These are phyloP conservation scores for Helobdella robusta DNA, from an alignment of 2,888 invertebrate genomes.

Conservation along the genomic window DNA sequence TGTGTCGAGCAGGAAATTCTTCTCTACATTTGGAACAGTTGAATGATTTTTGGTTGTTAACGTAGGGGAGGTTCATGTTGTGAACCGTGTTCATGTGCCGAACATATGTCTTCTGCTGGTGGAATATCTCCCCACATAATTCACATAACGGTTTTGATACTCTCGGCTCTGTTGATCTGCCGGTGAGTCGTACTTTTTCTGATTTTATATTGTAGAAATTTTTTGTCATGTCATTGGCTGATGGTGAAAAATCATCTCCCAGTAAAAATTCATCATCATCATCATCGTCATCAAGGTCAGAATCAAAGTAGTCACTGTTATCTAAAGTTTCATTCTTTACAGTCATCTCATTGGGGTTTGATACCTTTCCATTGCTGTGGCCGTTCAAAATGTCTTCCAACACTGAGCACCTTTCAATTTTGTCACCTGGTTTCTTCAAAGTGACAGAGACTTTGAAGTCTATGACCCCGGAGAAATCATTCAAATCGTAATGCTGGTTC, in stretches of 20 bases:
- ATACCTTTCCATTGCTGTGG: neutral
- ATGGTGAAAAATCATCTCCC: no score
- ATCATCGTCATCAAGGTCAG: neutral
- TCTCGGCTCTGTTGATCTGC: neutral
- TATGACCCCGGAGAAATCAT: slow-evolving; percentile 17
- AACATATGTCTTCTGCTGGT: slow-evolving; percentile 20
- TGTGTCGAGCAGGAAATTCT: slow-evolving; percentile 21
- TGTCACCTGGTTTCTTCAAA: slow-evolving; percentile 4
- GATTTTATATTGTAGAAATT: no score
- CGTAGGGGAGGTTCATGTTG: neutral
- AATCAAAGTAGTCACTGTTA: neutral
- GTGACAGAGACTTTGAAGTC: slow-evolving; percentile 6
- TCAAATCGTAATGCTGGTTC: slow-evolving; percentile 23
- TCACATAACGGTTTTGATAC: slow-evolving; percentile 23
- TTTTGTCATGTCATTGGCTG: no score
- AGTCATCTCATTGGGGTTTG: neutral
- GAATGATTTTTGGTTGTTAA: neutral
- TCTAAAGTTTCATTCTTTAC: neutral
- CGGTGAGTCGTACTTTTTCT: no score
- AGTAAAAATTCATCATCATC: neutral
- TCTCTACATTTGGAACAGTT: slow-evolving; percentile 14
- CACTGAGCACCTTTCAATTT: neutral
- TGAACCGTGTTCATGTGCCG: slow-evolving; percentile 20
- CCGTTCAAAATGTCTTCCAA: no score
- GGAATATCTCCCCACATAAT: slow-evolving; percentile 20